Conservation (phyloP, 2,797 vertebrate species). For the Lacerta bilineata region DNA sequence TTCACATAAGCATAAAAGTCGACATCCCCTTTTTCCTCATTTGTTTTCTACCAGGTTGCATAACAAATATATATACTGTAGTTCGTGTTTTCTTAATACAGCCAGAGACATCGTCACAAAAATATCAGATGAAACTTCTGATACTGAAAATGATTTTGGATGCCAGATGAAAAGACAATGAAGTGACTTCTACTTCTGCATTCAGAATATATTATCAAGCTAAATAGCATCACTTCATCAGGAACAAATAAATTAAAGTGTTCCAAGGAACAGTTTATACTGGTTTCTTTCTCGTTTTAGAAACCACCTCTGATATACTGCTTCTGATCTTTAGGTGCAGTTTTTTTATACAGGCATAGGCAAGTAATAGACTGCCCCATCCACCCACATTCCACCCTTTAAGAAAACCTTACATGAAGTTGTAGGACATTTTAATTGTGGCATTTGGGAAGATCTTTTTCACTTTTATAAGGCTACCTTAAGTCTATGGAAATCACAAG, state of each 20-base stretch:
- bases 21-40: conserved; percentile 2
- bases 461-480: too few relatives aligned
- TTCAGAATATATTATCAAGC: conserved; percentile 18
- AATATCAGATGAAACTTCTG: conserved; percentile 13
- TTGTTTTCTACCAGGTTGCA: neutral
- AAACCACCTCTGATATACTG: neutral
- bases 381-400: neutral
- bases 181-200: neutral
- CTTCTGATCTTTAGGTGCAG: neutral
- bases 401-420: neutral
- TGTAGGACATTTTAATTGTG: neutral
- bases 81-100: neutral
- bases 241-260: conserved; percentile 29
- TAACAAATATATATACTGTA: neutral
- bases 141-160: neutral
- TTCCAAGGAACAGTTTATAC: neutral
- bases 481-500: too few relatives aligned
- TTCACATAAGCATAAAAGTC: neutral
- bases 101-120: neutral
- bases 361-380: neutral
- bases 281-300: neutral
- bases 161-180: conserved; percentile 9
- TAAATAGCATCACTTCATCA: conserved; percentile 15
- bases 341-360: conserved; percentile 9
- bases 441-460: neutral